phyloP scores from a whole-genome alignment of 2,888 invertebrate genomes.

The Adela reaumurella region DNA sequence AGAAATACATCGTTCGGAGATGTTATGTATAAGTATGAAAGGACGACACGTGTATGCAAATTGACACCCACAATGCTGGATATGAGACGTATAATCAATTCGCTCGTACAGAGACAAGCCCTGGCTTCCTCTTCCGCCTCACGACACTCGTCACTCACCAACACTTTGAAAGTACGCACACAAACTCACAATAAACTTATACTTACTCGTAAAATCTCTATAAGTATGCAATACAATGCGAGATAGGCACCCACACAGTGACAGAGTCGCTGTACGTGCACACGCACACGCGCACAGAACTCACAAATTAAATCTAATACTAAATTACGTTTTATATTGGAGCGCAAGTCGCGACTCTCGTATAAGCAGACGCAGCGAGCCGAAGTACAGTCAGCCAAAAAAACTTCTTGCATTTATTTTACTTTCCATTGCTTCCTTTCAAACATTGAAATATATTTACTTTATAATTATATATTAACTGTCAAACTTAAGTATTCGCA shows the following conservation, averaged over 20 bases:
- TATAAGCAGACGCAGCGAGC: constrained; percentile 42
- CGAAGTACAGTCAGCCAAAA: constrained; percentile 29
- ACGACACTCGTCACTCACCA: neutral
- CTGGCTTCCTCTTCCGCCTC: neutral
- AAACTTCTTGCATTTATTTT: no score
- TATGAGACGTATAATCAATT: constrained; percentile 53
- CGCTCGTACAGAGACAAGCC: constrained; percentile 42
- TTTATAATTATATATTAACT: no score
- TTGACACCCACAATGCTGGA: constrained; percentile 23
- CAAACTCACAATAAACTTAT: neutral
- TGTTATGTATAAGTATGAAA: no score
- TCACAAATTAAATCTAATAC: constrained; percentile 56
- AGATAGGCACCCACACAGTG: no score
- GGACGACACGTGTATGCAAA: constrained; percentile 47
- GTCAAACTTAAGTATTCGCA: no score
- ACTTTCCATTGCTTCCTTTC: no score
- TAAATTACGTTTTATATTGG: constrained; percentile 56
- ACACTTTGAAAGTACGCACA: neutral
- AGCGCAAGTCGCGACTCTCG: constrained; percentile 38
- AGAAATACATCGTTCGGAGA: no score
- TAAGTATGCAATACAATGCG: no score
- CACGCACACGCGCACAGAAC: constrained; percentile 18
- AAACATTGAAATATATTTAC: no score
- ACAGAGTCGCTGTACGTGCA: constrained; percentile 16
- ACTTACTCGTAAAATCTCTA: no score